Evolutionary conservation across 2,113 vertebrate species (phyloP).

Genomic region (Callospermophilus lateralis): DNA sequence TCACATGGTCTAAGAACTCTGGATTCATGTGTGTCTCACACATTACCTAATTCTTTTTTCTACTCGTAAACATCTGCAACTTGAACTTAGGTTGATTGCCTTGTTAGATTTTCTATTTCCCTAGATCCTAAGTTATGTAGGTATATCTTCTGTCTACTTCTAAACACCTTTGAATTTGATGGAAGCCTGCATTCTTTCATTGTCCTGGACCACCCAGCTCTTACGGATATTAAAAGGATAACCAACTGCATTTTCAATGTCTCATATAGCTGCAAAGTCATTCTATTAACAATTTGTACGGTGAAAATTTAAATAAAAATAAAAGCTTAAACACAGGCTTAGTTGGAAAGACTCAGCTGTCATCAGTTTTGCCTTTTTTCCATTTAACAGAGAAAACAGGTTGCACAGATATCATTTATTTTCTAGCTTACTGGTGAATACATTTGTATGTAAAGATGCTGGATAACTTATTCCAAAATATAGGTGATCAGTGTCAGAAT

Average conservation of each 20-base stretch:
- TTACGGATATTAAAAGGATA: slow-evolving; percentile 44
- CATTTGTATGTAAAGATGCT: neutral
- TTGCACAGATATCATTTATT: neutral
- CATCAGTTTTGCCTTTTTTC: neutral
- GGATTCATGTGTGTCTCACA: neutral
- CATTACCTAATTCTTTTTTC: neutral
- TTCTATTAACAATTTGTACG: neutral
- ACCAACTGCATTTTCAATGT: neutral
- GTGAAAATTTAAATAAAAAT: neutral
- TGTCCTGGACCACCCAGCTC: slow-evolving; percentile 13
- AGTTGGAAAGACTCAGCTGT: neutral
- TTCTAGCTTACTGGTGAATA: neutral
- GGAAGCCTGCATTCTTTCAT: slow-evolving; percentile 47
- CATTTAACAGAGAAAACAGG: neutral
- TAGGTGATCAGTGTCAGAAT: neutral
- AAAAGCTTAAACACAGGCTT: neutral
- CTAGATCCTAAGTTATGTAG: neutral
- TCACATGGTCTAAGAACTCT: neutral
- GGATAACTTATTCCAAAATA: neutral
- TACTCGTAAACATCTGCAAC: slow-evolving; percentile 19
- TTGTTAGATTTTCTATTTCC: slow-evolving; percentile 56
- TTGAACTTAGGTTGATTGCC: slow-evolving; percentile 56
- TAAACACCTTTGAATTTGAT: slow-evolving; percentile 61
- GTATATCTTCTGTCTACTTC: slow-evolving; percentile 56
- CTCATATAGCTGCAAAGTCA: neutral